Conservation (phyloP, 2,888 invertebrate genomes). For the Philonicus albiceps region DNA sequence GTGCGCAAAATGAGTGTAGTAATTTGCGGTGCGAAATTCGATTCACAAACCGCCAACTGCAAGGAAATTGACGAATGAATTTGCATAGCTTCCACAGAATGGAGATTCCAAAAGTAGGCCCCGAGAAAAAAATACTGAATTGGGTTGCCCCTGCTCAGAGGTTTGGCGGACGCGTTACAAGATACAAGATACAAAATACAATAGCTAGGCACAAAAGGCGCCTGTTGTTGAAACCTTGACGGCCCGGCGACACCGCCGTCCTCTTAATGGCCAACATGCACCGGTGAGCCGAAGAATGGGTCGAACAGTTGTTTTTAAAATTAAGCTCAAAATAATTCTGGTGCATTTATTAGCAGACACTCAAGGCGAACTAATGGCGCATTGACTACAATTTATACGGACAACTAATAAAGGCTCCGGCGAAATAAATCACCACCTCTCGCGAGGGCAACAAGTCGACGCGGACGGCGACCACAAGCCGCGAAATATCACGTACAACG, state of each 20-base stretch:
- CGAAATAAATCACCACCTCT: conserved; percentile 37
- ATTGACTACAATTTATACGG: conserved; percentile 32
- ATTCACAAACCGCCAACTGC: neutral
- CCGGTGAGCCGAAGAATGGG: neutral
- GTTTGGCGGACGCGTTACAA: no score
- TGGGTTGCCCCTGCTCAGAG: neutral
- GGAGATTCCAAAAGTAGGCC: neutral
- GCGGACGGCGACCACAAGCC: conserved; percentile 26
- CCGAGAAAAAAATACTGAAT: neutral
- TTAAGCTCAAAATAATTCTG: conserved; percentile 34
- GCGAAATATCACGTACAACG: conserved; percentile 19
- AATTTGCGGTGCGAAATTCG: neutral
- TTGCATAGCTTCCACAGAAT: neutral
- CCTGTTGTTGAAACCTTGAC: conserved; percentile 10
- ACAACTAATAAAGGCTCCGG: conserved; percentile 38
- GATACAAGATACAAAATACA: neutral
- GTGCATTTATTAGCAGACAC: conserved; percentile 28
- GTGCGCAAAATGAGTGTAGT: neutral
- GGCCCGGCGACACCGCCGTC: neutral
- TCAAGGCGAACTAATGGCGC: conserved; percentile 34
- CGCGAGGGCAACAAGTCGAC: neutral
- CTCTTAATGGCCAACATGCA: conserved; percentile 18
- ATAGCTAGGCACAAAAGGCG: neutral
- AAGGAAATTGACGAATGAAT: neutral
- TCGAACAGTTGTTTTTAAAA: conserved; percentile 30